Evolutionary conservation across 2,797 vertebrate species (phyloP), one percentile per base, ranked within the genome.

Genomic region (Chrysocyon brachyurus): DNA sequence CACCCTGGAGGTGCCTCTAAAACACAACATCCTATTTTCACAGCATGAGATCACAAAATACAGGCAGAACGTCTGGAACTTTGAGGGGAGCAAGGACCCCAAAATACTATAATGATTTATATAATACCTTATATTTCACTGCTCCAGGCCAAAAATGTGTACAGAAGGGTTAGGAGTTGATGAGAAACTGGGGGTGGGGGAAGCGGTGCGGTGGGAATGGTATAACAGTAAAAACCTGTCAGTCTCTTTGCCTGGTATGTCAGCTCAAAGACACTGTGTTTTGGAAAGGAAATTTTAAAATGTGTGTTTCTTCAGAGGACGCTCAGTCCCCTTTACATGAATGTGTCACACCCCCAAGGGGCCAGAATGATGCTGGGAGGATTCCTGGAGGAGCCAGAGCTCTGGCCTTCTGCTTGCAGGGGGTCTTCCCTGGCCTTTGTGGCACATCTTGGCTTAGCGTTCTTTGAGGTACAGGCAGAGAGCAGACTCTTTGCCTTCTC

Each of bases 71-170:
- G n/a, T 95, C 91, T 81, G 57, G 63, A 87, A 94, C 93, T 97
- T 88, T 66, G 91, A 46, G 57, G 82, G 72, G 0, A 91, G 63
- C 61, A 28, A 87, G 68, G 79, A 94, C 70, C 89, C 68, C 24
- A 78, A 93, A 96, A 79, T 77, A 97, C 81, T 97, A 54, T 92
- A 87, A 96, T 96, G 94, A 91, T 94, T 63, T 84, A 57, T 84
- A 57, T 94, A 95, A 97, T 63, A 94, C 89, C 78, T 96, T 70
- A 6, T 68, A 89, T 97, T 97, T 79, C 75, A n/a, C 91, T 85
- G 56, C 79, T 36, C 84, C 85, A 68, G 56, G 90, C 57, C 75
- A 94, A 68, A 82, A 87, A 68, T 59, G 33, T 66, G 16, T 64
- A 57, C 6, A 54, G 40, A 96, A 92, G 64, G 88, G 82, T 33